Evolutionary conservation across 2,888 invertebrate species (phyloP).

Genomic region (Caenorhabditis plicata): DNA sequence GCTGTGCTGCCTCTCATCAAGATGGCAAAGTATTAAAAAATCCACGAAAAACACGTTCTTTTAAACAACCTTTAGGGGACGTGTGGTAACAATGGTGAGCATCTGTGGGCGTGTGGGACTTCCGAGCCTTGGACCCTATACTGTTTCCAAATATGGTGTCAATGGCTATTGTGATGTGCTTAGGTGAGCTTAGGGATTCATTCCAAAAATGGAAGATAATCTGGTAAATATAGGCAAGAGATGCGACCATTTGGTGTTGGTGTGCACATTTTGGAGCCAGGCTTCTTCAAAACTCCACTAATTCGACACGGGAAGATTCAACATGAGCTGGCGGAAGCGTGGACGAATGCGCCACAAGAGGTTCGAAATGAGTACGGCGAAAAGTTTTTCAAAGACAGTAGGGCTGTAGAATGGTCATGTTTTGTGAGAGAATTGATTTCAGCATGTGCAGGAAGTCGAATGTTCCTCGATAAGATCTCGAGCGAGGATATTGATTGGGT

Average conservation of each 20-base stretch:
- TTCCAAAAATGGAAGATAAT: neutral
- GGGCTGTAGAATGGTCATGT: neutral
- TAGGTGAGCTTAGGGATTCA: conserved; percentile 41
- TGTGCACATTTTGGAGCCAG: conserved; percentile 61
- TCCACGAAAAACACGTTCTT: too few species aligned
- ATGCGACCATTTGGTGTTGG: conserved; percentile 53
- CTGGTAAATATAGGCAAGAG: conserved; percentile 40
- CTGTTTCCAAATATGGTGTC: conserved; percentile 57
- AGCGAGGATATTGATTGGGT: conserved; percentile 35
- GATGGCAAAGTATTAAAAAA: conserved; percentile 35
- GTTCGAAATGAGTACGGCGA: conserved; percentile 38
- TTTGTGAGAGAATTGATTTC: conserved; percentile 2
- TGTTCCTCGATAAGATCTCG: conserved; percentile 30
- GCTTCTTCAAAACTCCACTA: conserved; percentile 58
- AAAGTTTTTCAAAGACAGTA: conserved; percentile 28
- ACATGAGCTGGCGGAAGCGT: conserved; percentile 28
- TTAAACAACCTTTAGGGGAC: conserved; percentile 59
- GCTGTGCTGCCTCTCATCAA: conserved; percentile 55
- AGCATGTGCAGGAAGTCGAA: conserved; percentile 20
- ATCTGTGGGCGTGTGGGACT: conserved; percentile 66
- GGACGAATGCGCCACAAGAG: conserved; percentile 22
- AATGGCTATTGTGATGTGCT: conserved; percentile 59
- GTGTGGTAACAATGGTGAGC: conserved; percentile 67
- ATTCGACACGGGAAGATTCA: conserved; percentile 29
- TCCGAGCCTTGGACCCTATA: conserved; percentile 57